Evolutionary conservation across 2,888 invertebrate species (phyloP), one percentile per base, ranked within the genome.

Genomic region (Myathropa florea): DNA sequence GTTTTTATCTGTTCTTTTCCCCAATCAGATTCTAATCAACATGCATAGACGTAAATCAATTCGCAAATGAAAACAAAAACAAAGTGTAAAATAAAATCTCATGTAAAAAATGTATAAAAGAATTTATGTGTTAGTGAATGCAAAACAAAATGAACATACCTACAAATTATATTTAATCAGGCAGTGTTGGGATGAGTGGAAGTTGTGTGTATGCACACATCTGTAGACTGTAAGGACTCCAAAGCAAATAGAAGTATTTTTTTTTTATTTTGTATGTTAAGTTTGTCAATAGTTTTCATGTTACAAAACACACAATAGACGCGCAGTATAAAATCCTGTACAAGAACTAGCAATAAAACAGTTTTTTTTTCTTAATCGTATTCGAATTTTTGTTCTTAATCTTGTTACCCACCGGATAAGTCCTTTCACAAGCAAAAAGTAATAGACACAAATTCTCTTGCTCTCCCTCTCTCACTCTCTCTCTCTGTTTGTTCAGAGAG

Each of bases 51-150:
- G 14, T 53, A 7, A 68, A 53, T 67, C 60, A 72, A 55, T 70
- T 88, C 64, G 46, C 39, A 36, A 70, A 60, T 36, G 39, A 24
- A 30, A 67, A 28, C 23, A 60, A 61, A 53, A 71, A 30, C n/a
- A n/a, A 39, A 64, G n/a, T 83, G 79, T 87, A 76, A 79, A 77
- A 18, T 18, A 46, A 46, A 73, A 57, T 71, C 65, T 84, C 80
- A 78, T 86, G 86, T 86, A 86, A 79, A 83, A 57, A 75, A 86
- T 83, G 82, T 86, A 77, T 70, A 82, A 71, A 84, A 64, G 9
- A 68, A n/a, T n/a, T 75, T 73, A 71, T 46, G 46, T 46, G 46
- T 46, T 46, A 46, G 46, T 46, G 46, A 75, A 68, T 57, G 70
- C 64, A 68, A 65, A 46, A 78, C 46, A 78, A 68, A 12, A 78